Conservation (phyloP, 2,888 invertebrate species). For the Drosophila nigricruria region DNA sequence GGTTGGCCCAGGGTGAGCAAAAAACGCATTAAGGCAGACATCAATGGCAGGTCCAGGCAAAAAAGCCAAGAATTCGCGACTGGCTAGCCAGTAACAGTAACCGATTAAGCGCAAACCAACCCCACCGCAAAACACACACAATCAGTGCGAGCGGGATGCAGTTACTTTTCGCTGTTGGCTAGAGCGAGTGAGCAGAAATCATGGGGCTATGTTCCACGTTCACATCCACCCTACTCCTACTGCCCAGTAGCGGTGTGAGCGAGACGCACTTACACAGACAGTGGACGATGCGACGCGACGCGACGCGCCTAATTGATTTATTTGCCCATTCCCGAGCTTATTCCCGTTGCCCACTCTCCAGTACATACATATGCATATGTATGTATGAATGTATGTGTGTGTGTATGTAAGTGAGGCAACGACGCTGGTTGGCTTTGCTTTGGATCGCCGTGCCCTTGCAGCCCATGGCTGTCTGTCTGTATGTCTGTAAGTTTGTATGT, state of each 20-base stretch:
- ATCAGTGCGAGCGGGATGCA: constrained; percentile 21
- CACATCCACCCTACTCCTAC: constrained; percentile 26
- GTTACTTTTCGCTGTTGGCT: not conserved
- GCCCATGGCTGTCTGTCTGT: constrained; percentile 24
- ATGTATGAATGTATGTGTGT: not conserved
- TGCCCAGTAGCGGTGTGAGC: constrained; percentile 23
- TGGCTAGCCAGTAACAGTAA: constrained; percentile 67
- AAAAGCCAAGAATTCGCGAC: constrained; percentile 55
- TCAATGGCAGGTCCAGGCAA: constrained; percentile 41
- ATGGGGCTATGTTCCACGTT: constrained; percentile 12
- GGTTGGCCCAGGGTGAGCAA: constrained; percentile 42
- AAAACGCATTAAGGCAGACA: constrained; percentile 68
- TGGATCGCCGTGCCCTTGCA: constrained; percentile 28
- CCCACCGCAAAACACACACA: constrained; percentile 32
- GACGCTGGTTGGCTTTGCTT: constrained; percentile 60
- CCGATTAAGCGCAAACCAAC: constrained; percentile 67
- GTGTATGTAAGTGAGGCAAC: not conserved
- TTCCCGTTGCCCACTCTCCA: constrained; percentile 22
- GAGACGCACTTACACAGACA: constrained; percentile 41
- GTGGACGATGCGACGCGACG: constrained; percentile 63
- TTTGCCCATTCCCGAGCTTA: constrained; percentile 47
- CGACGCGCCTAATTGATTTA: constrained; percentile 75
- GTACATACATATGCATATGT: not conserved
- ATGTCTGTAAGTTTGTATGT: constrained; percentile 8
- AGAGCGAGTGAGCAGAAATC: constrained; percentile 19